Evolutionary conservation across 2,113 vertebrate species (phyloP).

Genomic region (Myocastor coypus): DNA sequence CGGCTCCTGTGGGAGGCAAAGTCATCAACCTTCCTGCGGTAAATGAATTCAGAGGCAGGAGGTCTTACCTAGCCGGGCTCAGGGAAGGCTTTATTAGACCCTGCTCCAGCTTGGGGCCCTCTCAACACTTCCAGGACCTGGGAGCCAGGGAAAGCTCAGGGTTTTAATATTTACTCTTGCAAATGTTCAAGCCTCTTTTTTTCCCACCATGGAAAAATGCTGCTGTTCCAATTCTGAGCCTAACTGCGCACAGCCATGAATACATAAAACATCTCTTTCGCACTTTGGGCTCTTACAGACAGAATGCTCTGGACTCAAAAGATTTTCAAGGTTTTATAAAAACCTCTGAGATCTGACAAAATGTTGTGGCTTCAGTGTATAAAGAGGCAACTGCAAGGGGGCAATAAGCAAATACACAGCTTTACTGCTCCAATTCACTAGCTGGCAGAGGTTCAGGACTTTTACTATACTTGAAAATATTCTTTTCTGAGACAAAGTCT

Average conservation of each 20-base stretch:
- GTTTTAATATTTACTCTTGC: constrained; percentile 2
- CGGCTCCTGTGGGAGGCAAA: neutral
- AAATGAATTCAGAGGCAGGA: constrained; percentile 5
- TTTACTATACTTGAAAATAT: neutral
- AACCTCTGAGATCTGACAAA: neutral
- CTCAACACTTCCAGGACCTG: neutral
- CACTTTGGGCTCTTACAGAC: neutral
- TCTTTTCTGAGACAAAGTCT: neutral
- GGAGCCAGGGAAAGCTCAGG: neutral
- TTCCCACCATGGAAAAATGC: neutral
- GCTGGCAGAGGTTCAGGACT: neutral
- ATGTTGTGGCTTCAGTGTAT: neutral
- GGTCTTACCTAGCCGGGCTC: neutral
- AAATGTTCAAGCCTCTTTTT: neutral
- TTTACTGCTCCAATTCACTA: neutral
- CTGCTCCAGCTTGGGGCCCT: neutral
- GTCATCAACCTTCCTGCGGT: neutral
- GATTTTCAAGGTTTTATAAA: neutral
- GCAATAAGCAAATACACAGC: neutral
- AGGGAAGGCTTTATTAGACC: neutral
- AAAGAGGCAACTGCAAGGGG: neutral
- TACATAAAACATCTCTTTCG: neutral
- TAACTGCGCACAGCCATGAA: neutral
- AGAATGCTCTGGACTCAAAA: neutral
- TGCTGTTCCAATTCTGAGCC: neutral